phyloP scores from a whole-genome alignment of 2,797 vertebrate genomes.

The Oophaga sylvatica region DNA sequence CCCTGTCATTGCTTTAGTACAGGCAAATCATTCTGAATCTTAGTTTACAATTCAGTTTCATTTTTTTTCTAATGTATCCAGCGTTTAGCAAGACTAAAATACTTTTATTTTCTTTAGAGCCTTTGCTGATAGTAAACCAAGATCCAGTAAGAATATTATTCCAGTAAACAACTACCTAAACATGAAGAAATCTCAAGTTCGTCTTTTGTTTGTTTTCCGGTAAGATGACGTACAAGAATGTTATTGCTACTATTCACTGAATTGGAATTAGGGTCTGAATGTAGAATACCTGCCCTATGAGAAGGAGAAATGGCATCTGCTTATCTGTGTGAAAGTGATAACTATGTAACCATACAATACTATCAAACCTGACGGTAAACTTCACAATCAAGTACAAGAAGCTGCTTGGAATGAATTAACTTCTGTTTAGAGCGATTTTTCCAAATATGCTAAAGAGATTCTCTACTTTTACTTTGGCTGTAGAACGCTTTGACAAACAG shows the following conservation, averaged over 20 bases:
- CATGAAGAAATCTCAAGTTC: conserved; percentile 41
- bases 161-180: conserved; percentile 21
- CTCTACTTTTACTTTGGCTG: not conserved
- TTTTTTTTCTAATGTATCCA: not conserved
- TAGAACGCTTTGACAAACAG: not conserved
- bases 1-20: not conserved
- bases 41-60: not conserved
- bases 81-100: not conserved
- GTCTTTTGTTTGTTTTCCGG: conserved; percentile 31
- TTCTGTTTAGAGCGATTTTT: not conserved
- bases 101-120: conserved; percentile 29
- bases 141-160: not conserved
- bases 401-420: not conserved
- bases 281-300: not conserved
- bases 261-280: not conserved
- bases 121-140: conserved; percentile 30
- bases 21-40: not conserved
- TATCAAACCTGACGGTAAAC: not conserved
- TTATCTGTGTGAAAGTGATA: conserved; percentile 14
- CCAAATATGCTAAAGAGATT: not conserved
- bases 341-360: not conserved
- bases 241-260: not conserved
- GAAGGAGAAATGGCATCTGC: not conserved
- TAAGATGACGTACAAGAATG: conserved; percentile 23
- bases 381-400: not conserved